Evolutionary conservation across 2,797 vertebrate species (phyloP), one percentile per base, ranked within the genome.

Genomic region (Diplodus sargus): DNA sequence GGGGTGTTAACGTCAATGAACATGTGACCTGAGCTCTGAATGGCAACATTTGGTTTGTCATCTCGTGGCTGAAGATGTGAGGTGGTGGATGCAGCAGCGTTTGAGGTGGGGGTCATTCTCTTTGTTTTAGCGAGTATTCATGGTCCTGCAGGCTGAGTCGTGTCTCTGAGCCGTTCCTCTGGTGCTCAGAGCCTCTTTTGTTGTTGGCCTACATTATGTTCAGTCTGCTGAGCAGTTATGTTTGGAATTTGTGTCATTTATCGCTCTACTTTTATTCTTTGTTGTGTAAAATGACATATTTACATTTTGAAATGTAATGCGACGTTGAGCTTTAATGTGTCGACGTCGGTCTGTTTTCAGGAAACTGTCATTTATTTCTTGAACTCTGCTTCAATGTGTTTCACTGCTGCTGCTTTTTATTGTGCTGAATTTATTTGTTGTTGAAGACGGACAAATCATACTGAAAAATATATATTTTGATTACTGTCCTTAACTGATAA

Each of bases 131-230:
- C 51, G 43, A n/a, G 56, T 72, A 13, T 61, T 45, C n/a, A 9
- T 76, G 66, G 63, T 2, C 0, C 9, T 12, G 59, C 43, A 17
- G 61, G 56, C 49, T 42, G 71, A 30, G 61, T 25, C n/a, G 63
- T 51, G 54, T 68, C 25, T 66, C 51, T 63, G 59, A 52, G 66
- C 25, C 25, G 20, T 25, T 60, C 62, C 34, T 68, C 20, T 57
- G 7, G 65, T 17, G 42, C 53, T 28, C 30, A 53, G 59, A 48
- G 30, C 12, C n/a, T 69, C 73, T 83, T 34, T 75, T 80, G 82
- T 76, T 14, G 28, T 28, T 82, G 78, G 54, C 83, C 85, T 66
- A 85, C 69, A 81, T 91, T 60, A 25, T 34, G 3, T 66, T 84
- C 81, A 67, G 68, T 66, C 43, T 82, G 77, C 72, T 39, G 52